phyloP scores from a whole-genome alignment of 1,140 invertebrate species.

The Cydia strobilella region DNA sequence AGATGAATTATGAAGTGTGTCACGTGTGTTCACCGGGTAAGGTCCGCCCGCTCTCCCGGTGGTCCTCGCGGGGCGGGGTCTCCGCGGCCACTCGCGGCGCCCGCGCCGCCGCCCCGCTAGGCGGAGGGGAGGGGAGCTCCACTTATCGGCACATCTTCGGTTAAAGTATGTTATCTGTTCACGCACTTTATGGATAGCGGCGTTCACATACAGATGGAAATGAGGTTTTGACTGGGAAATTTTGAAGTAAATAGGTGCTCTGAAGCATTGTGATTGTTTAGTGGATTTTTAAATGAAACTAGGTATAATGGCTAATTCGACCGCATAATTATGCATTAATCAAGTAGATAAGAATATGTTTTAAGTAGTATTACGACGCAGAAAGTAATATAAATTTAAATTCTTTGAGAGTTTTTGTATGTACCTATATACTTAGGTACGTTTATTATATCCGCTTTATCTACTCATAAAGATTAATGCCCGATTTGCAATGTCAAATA shows the following conservation, averaged over 20 bases:
- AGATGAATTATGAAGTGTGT: slow-evolving; percentile 63
- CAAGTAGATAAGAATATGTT: no score
- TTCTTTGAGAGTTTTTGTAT: no score
- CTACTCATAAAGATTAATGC: no score
- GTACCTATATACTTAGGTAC: no score
- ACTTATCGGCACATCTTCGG: slow-evolving; percentile 20
- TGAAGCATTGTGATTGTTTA: background rate
- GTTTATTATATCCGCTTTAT: no score
- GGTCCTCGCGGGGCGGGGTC: slow-evolving; percentile 75
- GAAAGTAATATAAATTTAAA: no score
- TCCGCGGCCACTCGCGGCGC: slow-evolving; percentile 65
- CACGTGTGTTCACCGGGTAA: slow-evolving; percentile 54
- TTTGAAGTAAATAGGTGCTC: background rate
- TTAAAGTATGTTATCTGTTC: slow-evolving; percentile 27
- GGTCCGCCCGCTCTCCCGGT: slow-evolving; percentile 63
- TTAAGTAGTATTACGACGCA: no score
- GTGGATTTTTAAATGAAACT: background rate
- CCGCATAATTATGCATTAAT: no score
- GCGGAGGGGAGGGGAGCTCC: background rate
- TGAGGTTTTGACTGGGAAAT: background rate
- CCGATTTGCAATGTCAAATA: background rate
- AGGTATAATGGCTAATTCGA: background rate
- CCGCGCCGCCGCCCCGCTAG: slow-evolving; percentile 47
- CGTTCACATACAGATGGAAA: background rate
- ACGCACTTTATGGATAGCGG: slow-evolving; percentile 26